Evolutionary conservation across 2,113 vertebrate genomes (phyloP), one percentile per base, ranked within the genome.

Genomic region (Chloroceryle aenea): DNA sequence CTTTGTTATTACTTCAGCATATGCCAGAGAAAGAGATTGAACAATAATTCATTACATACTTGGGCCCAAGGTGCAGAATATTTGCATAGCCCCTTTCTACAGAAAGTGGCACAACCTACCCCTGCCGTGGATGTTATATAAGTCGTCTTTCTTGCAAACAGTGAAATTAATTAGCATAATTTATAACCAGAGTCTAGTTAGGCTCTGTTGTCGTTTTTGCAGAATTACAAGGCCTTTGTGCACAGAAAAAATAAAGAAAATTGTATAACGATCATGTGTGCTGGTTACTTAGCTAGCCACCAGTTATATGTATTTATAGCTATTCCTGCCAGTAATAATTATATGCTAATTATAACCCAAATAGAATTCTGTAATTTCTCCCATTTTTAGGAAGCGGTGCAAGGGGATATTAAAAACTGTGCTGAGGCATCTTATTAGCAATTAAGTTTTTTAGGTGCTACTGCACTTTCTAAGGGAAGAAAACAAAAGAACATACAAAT

Each of bases 301-400:
- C 63, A 53, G 81, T 97, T 95, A 91, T 66, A 95, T 90, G 55
- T 94, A 97, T 97, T 94, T 97, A 89, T 97, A 93, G 89, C 50
- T 76, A 77, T 89, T 95, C 71, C 85, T 95, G 90, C 71, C 80
- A 85, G 95, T 95, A 95, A 87, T 97, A 97, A 97, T 97, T 97
- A 96, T 91, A 96, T 94, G 84, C 96, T 96, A 97, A 97, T 98
- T 97, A 89, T 87, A 97, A 87, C 89, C 92, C 93, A 90, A 91
- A 97, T 87, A 95, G 87, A 94, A 89, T 87, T 89, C 80, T 88
- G 83, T 90, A 87, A 90, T 58, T 97, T 96, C 86, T 95, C 47
- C 27, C 78, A n/a, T n/a, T n/a, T n/a, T n/a, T n/a, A n/a, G 66
- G 93, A 96, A 82, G 61, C 4, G 0, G 78, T 93, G 83, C 50